Percentiles rank a stretch among this genome's conserved stretches.
These are phyloP conservation scores for Nipponacmea schrenckii DNA, from an alignment of 2,888 invertebrate genomes.

Conservation along the genomic window DNA sequence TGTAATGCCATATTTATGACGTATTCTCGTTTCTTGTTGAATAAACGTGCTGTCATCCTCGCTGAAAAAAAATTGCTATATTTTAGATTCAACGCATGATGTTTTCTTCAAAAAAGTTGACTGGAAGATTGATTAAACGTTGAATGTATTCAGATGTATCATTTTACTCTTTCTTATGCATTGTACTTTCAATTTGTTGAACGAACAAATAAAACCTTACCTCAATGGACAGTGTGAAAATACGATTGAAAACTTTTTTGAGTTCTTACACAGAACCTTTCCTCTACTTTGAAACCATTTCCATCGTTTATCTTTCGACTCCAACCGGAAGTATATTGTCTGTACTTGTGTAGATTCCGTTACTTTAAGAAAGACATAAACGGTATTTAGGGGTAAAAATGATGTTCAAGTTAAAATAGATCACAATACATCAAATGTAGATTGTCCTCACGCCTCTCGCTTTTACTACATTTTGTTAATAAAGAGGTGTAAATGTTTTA, in stretches of 20 bases:
- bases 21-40: conserved; percentile 49
- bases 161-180: background rate
- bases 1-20: conserved; percentile 43
- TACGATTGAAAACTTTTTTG: conserved; percentile 59
- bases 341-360: conserved; percentile 52
- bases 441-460: background rate
- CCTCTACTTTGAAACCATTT: conserved; percentile 56
- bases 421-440: background rate
- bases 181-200: too few species aligned
- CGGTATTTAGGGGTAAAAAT: background rate
- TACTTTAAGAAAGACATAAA: conserved; percentile 35
- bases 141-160: too few species aligned
- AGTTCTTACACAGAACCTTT: conserved; percentile 56
- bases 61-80: conserved; percentile 31
- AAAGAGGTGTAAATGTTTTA: background rate
- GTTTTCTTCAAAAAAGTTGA: too few species aligned
- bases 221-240: conserved; percentile 60
- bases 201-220: conserved; percentile 39
- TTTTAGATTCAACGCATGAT: too few species aligned
- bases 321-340: conserved; percentile 54
- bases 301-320: conserved; percentile 45
- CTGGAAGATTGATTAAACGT: too few species aligned
- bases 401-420: background rate
- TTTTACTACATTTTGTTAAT: background rate
- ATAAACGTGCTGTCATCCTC: conserved; percentile 57